Evolutionary conservation across 2,888 invertebrate genomes (phyloP), one percentile per base, ranked within the genome.

Genomic region (Drosophila formosana): DNA sequence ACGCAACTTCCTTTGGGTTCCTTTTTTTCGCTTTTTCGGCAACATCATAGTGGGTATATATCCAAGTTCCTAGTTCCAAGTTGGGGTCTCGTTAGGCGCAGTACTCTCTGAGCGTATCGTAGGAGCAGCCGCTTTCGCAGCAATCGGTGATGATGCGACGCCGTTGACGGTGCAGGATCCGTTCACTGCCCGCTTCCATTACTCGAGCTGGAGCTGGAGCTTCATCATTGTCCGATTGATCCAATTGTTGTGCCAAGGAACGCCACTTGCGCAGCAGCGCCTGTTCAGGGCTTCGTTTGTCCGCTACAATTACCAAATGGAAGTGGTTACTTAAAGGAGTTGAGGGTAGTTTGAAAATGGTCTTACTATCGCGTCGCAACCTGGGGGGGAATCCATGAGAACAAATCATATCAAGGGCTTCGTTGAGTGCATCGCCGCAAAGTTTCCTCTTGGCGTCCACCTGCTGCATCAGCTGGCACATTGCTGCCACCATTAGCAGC

Each of bases 291-390:
- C 34, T 77, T 23, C 37, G 53, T 41, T 28, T 50, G 45, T 65
- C 72, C 64, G n/a, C 87, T 84, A 66, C 3, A 49, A 41, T n/a
- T 26, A 71, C n/a, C 3, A 26, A 43, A 18, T 32, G 8, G 26
- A 1, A 6, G n/a, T 43, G 5, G 11, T 30, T 1, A 41, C 13
- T n/a, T n/a, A 5, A 28, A 11, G 7, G 11, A 6, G 46, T 34
- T 23, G 0, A 13, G 6, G 11, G 34, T 2, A 4, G 6, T n/a
- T 5, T 34, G 4, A 4, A 28, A 7, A 41, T 23, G 3, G 51
- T 84, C 89, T 87, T 80, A 89, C 90, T 55, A 34, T 70, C 77
- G 39, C 90, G 80, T 34, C 56, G 78, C 3, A 86, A 41, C 32
- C 78, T 53, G 47, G 39, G 58, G 39, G 72, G 60, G 50, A 87